These are phyloP conservation scores for Ectropis grisescens DNA, from an alignment of 1,140 invertebrate genomes.

Conservation along the genomic window DNA sequence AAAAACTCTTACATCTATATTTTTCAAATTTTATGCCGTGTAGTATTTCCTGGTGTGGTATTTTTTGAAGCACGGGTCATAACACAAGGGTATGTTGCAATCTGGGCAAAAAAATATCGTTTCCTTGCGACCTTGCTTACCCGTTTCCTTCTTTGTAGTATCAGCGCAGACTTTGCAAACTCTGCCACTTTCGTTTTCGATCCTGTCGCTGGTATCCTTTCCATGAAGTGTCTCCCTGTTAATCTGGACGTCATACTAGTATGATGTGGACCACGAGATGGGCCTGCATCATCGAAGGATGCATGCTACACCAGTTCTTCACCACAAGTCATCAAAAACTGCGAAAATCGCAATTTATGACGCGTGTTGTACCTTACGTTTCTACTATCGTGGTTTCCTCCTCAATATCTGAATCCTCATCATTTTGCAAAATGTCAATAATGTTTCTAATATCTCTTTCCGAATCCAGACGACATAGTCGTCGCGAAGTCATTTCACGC, in stretches of 20 bases:
- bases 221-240: conserved; percentile 10
- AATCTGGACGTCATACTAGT: not conserved
- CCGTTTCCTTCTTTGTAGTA: conserved; percentile 12
- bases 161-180: conserved; percentile 22
- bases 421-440: too few relatives aligned
- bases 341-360: too few relatives aligned
- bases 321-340: too few relatives aligned
- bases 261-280: conserved; percentile 1
- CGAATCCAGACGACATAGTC: too few relatives aligned
- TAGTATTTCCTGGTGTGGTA: conserved; percentile 12
- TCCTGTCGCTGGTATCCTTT: conserved; percentile 13
- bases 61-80: conserved; percentile 11
- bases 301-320: too few relatives aligned
- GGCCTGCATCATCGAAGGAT: not conserved
- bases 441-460: too few relatives aligned
- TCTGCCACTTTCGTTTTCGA: conserved; percentile 8
- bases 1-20: too few relatives aligned
- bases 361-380: too few relatives aligned
- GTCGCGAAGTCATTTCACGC: too few relatives aligned
- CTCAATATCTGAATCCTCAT: too few relatives aligned
- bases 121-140: conserved; percentile 19
- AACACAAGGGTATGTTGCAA: conserved; percentile 15
- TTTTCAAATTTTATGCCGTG: not conserved
- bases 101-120: conserved; percentile 18
- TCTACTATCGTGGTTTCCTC: too few relatives aligned